Conservation (phyloP, 2,888 invertebrate genomes). For the Panopea generosa region DNA sequence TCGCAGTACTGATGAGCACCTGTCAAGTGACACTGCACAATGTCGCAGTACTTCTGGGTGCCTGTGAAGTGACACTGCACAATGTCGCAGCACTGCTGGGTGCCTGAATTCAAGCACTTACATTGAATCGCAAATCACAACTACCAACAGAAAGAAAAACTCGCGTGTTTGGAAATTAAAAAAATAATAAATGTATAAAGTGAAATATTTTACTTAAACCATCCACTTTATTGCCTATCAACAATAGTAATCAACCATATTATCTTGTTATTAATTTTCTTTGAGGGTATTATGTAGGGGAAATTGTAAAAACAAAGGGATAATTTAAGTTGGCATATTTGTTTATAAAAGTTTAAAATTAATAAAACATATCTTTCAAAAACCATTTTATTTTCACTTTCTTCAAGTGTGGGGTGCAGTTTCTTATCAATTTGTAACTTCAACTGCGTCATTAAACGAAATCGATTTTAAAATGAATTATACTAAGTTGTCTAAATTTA, state of each 20-base stretch:
- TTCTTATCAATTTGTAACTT: too few relatives aligned
- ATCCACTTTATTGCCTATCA: constrained; percentile 2
- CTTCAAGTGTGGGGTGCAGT: not conserved
- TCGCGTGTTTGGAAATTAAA: constrained; percentile 6
- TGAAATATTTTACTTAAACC: constrained; percentile 5
- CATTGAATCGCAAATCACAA: too few relatives aligned
- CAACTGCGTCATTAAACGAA: too few relatives aligned
- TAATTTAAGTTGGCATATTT: constrained; percentile 53
- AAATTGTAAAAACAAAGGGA: constrained; percentile 39
- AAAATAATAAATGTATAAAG: constrained; percentile 1
- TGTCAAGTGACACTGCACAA: too few relatives aligned
- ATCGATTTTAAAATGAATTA: too few relatives aligned
- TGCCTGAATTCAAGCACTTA: too few relatives aligned
- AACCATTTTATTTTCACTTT: constrained; percentile 59
- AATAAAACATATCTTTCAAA: constrained; percentile 62
- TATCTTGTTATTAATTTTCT: constrained; percentile 53
- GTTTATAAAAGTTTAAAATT: constrained; percentile 47
- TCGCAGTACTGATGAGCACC: too few relatives aligned
- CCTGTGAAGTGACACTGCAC: too few relatives aligned
- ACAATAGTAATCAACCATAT: constrained; percentile 51
- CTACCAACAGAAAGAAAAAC: too few relatives aligned
- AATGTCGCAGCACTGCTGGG: too few relatives aligned
- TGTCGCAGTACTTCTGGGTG: too few relatives aligned
- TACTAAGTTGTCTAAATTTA: too few relatives aligned
- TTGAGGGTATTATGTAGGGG: constrained; percentile 42